phyloP scores from a whole-genome alignment of 2,888 invertebrate species.

The Morpho helenor region DNA sequence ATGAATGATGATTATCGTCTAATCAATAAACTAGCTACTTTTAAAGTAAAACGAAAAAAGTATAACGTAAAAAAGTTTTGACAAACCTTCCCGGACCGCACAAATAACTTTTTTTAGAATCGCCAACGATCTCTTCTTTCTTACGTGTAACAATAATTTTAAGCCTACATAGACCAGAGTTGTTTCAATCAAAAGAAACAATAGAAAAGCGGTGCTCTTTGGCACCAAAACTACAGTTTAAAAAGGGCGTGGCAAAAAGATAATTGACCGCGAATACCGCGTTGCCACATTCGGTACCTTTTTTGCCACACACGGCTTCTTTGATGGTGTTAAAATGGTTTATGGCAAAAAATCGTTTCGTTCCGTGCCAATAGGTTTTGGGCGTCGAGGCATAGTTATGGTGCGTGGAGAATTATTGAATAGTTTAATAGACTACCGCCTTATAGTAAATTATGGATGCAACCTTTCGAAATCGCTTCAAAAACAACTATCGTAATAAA shows the following conservation, averaged over 20 bases:
- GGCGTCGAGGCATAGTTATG: conserved; percentile 39
- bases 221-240: conserved; percentile 5
- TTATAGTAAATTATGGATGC: neutral
- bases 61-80: no score
- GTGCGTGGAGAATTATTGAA: conserved; percentile 39
- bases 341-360: conserved; percentile 28
- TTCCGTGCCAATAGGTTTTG: conserved; percentile 29
- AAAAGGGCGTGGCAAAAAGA: conserved; percentile 21
- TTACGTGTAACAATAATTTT: no score
- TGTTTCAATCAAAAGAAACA: neutral
- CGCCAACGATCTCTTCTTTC: no score
- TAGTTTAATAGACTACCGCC: conserved; percentile 17
- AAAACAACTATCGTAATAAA: neutral
- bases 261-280: conserved; percentile 23
- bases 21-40: no score
- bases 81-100: no score
- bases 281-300: conserved; percentile 8
- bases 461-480: conserved; percentile 1
- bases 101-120: no score
- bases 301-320: conserved; percentile 27
- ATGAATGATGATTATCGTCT: no score
- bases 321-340: conserved; percentile 27
- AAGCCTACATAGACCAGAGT: no score
- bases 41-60: no score
- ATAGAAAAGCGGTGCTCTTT: conserved; percentile 1